Base-by-base conservation (phyloP, 2,797 vertebrate genomes). In the Vultur gryphus region DNA sequence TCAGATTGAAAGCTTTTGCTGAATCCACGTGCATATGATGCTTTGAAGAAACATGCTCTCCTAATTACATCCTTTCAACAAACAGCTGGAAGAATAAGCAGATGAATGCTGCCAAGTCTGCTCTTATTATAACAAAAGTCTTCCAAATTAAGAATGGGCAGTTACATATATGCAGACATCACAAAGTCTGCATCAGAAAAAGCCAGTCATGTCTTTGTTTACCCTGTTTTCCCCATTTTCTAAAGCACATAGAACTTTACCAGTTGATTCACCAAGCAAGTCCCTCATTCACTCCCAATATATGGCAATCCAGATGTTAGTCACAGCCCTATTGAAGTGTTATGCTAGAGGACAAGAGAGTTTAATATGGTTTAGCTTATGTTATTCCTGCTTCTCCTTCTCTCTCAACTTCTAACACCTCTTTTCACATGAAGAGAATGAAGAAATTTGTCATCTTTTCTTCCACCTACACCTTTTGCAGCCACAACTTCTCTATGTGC, bases 51-150 rank as follows among this genome's bases (percentile, higher is more conserved):
- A 87, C 59, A 48, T n/a, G 31, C 28, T 90, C 43, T 55, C 29
- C 59, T 84, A 93, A 92, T 81, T 70, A 91, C 41, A 46, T 28
- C 44, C 54, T 78, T 95, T 92, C 57, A 82, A 57, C 59, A 58
- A 87, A 95, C 67, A 93, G 54, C 84, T 92, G 70, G 55, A 73
- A 80, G 61, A 64, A 73, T 52, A 93, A 87, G 59, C 83, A 94
- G 84, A 37, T 92, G 69, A 84, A 71, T 59, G 43, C 35, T 90
- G 39, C 41, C 61, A 69, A 48, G 43, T 79, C 66, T 76, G 64
- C 35, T 46, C 44, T 54, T 69, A 73, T 43, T 61, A 35, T 52
- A 88, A 90, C 55, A 84, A 91, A 92, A 66, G 7, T 14, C 20
- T 73, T 89, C 75, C 54, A 67, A 43, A 93, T 62, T 87, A 79